A percentile compares a stretch with the other conserved stretches of the same genome.
Evolutionary conservation across 2,113 vertebrate species (phyloP).

Genomic region (zebrafish (Danio rerio)): DNA sequence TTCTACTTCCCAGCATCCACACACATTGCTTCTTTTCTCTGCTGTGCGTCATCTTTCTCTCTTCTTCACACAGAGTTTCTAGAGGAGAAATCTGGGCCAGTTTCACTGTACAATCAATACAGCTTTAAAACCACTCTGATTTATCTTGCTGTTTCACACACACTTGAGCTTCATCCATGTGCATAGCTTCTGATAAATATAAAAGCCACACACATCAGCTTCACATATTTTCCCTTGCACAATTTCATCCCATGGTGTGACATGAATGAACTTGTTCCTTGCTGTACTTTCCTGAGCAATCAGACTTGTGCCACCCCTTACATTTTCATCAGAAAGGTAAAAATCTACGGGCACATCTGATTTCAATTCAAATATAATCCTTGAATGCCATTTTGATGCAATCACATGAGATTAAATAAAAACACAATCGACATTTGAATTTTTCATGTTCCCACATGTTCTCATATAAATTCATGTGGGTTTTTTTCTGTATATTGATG

Average conservation of each 20-base stretch:
- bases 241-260: not conserved
- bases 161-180: constrained; percentile 10
- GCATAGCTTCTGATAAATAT: not conserved
- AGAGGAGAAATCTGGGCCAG: not conserved
- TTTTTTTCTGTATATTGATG: not conserved
- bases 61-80: not conserved
- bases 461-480: not conserved
- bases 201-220: not conserved
- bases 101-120: constrained; percentile 22
- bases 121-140: not conserved
- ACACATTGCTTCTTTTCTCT: not conserved
- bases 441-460: not conserved
- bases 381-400: not conserved
- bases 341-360: not conserved
- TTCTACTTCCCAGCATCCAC: constrained; percentile 2
- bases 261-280: not conserved
- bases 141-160: constrained; percentile 8
- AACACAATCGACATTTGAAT: not conserved
- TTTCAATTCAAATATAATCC: not conserved
- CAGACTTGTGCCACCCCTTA: not conserved
- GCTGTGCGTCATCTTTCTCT: constrained; percentile 1
- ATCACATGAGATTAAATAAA: not conserved
- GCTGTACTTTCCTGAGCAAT: not conserved
- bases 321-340: not conserved
- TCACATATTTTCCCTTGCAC: not conserved